phyloP scores from a whole-genome alignment of 2,113 vertebrate genomes.

The Chionis minor region DNA sequence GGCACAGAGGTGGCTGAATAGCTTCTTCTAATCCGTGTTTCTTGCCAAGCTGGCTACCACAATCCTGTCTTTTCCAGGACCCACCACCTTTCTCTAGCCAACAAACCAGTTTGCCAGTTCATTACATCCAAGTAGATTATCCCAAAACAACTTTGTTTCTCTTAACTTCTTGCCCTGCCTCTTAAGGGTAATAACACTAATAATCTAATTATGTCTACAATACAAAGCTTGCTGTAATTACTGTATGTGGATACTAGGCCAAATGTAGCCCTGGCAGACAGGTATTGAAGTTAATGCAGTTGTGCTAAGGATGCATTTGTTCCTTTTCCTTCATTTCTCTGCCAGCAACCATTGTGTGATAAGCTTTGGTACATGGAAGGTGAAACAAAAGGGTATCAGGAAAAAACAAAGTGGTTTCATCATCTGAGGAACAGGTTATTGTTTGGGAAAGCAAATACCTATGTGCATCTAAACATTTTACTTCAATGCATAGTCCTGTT shows the following conservation, averaged over 20 bases:
- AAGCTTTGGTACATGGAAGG: background rate
- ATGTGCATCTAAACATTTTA: background rate
- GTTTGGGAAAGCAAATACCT: background rate
- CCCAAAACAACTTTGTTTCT: background rate
- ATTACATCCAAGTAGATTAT: background rate
- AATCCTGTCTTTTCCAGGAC: background rate
- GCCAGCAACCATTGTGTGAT: background rate
- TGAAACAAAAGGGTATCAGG: background rate
- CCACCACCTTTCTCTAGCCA: background rate
- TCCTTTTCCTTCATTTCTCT: background rate
- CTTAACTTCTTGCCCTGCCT: background rate
- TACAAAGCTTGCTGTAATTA: background rate
- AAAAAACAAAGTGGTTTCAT: background rate
- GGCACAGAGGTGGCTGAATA: background rate
- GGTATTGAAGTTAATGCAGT: background rate
- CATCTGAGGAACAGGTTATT: background rate
- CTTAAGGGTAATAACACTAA: background rate
- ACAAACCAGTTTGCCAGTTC: background rate
- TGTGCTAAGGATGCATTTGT: background rate
- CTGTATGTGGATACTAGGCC: background rate
- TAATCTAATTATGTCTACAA: background rate
- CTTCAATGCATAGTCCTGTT: background rate
- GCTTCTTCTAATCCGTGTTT: background rate
- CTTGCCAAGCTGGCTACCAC: background rate
- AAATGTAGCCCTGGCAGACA: background rate